Base-by-base conservation (phyloP, 2,113 vertebrate genomes). In the Ptyas mucosa region DNA sequence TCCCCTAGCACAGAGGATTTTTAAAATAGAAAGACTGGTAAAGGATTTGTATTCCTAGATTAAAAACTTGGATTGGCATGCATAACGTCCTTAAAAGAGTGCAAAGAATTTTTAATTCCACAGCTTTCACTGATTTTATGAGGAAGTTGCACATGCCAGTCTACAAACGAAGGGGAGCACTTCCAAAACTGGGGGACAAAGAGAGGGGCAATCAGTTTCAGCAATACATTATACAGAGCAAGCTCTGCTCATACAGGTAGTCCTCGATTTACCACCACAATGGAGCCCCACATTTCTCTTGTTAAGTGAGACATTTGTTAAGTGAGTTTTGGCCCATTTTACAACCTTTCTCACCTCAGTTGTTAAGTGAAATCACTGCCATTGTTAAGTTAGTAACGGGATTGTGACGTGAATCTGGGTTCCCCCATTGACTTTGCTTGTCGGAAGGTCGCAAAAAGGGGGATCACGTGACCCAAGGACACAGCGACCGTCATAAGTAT, bases 21-120 rank as follows among this genome's bases (percentile, higher is more conserved):
- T 96, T 96, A 96, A 89, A 97, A 97, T 96, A 96, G 97, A 93
- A 95, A 96, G 95, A 96, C 95, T 96, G 97, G 96, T 97, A 97
- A 96, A 97, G 97, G 97, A 97, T 97, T 98, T 97, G 97, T 97
- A 96, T 93, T 96, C 96, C 94, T 53, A 95, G 96, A 97, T 97
- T 95, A 97, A 97, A 97, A 97, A 97, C 97, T 96, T 96, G 96
- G 96, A 86, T 92, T 85, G 91, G 96, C 93, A 75, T 95, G 96
- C 95, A 95, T 95, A 95, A 96, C 96, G 93, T 14, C 0, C 92
- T 58, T 95, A 95, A 95, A 94, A 86, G 93, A 96, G 95, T 93
- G 86, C 87, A 90, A 93, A 92, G 91, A 92, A 18, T 0, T 8
- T 51, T 14, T 0, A 0, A 6, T 26, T 0, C 0, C 0, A 1